These are phyloP conservation scores for Aproaerema taeniolella DNA, from an alignment of 2,888 invertebrate genomes.

Conservation along the genomic window DNA sequence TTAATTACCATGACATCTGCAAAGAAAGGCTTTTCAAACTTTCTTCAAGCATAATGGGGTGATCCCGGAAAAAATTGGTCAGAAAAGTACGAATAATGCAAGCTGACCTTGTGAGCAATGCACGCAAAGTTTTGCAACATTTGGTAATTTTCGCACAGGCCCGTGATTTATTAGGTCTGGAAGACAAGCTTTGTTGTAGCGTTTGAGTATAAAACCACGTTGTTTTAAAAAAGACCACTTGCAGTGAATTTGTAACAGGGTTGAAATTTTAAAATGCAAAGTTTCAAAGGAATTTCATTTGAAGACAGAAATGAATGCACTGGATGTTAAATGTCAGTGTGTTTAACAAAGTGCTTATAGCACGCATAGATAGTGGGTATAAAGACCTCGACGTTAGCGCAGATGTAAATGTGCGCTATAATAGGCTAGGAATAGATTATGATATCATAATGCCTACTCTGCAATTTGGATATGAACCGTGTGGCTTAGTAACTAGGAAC, in stretches of 20 bases:
- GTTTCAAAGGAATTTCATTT: slow-evolving; percentile 33
- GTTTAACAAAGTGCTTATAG: slow-evolving; percentile 17
- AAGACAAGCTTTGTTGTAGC: slow-evolving; percentile 46
- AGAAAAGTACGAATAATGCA: slow-evolving; percentile 45
- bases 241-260: slow-evolving; percentile 54
- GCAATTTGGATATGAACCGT: slow-evolving; percentile 41
- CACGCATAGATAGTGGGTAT: slow-evolving; percentile 32
- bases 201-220: slow-evolving; percentile 33
- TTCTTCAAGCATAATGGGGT: slow-evolving; percentile 43
- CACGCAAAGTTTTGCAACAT: slow-evolving; percentile 57
- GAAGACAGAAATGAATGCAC: slow-evolving; percentile 46
- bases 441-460: slow-evolving; percentile 59
- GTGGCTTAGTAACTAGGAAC: slow-evolving; percentile 19
- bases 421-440: slow-evolving; percentile 58
- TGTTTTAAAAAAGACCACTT: slow-evolving; percentile 65
- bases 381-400: slow-evolving; percentile 51
- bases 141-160: slow-evolving; percentile 62
- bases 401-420: slow-evolving; percentile 47
- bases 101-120: slow-evolving; percentile 52
- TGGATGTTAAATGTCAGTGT: slow-evolving; percentile 25
- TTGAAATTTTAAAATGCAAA: slow-evolving; percentile 33
- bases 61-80: slow-evolving; percentile 34
- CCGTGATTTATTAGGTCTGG: slow-evolving; percentile 57
- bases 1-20: slow-evolving; percentile 60
- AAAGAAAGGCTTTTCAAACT: slow-evolving; percentile 57